These are phyloP conservation scores for Caenorhabditis angaria DNA, from an alignment of 2,888 invertebrate genomes.

Conservation along the genomic window DNA sequence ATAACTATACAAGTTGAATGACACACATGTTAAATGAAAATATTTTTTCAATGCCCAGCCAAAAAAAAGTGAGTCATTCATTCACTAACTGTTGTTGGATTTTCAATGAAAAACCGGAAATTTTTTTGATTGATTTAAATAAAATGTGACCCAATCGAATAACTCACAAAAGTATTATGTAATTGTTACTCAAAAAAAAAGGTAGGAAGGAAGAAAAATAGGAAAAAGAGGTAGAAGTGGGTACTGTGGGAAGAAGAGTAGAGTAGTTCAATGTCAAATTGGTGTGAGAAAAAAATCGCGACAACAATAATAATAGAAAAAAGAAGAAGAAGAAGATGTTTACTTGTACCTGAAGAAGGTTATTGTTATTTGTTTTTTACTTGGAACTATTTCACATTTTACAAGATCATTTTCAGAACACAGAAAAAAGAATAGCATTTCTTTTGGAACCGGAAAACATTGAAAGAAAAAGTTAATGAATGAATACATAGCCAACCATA, in stretches of 20 bases:
- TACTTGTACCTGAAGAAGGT: not conserved
- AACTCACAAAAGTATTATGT: not conserved
- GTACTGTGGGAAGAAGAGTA: not conserved
- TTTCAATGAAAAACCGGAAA: not conserved
- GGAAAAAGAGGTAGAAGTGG: not conserved
- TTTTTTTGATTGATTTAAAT: conserved; percentile 1
- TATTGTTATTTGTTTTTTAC: not conserved
- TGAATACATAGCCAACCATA: no score
- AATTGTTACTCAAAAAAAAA: not conserved
- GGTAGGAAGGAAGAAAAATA: no score
- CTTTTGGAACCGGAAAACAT: not conserved
- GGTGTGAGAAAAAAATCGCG: not conserved
- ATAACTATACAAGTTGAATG: no score
- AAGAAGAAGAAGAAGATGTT: no score
- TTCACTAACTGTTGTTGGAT: not conserved
- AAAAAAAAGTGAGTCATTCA: not conserved
- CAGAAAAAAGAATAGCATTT: not conserved
- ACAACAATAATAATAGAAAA: not conserved
- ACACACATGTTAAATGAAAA: no score
- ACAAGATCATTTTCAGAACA: not conserved
- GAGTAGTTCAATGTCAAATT: conserved; percentile 1
- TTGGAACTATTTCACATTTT: not conserved
- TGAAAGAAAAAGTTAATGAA: not conserved
- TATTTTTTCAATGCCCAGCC: no score
- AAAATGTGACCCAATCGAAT: not conserved